phyloP scores from a whole-genome alignment of 1,140 invertebrate species.

The Metopolophium dirhodum region DNA sequence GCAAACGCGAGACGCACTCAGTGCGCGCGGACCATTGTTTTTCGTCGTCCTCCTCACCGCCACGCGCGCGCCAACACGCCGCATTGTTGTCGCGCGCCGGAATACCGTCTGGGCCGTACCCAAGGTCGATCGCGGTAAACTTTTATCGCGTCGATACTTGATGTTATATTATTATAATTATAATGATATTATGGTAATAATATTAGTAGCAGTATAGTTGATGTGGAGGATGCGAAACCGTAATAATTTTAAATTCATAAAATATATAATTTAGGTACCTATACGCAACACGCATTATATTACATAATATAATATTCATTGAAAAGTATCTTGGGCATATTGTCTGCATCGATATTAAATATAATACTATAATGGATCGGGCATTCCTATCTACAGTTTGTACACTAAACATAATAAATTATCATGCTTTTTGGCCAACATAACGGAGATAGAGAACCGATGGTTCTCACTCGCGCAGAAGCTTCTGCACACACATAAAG shows the following conservation, averaged over 20 bases:
- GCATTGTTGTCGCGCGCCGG: constrained; percentile 6
- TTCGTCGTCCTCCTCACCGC: background rate
- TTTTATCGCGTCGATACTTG: background rate
- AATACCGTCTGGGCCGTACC: constrained; percentile 28
- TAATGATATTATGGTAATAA: background rate
- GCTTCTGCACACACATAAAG: background rate
- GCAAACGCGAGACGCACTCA: background rate
- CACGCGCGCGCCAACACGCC: background rate
- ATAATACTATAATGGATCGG: background rate
- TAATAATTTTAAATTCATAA: background rate
- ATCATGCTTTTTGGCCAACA: background rate
- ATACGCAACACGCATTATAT: background rate
- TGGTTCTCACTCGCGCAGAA: background rate
- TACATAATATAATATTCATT: background rate
- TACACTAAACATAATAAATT: background rate
- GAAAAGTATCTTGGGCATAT: background rate
- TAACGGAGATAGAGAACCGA: background rate
- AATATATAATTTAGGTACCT: too few relatives aligned
- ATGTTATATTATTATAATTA: background rate
- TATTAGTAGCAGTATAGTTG: background rate
- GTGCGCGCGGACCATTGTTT: constrained; percentile 1
- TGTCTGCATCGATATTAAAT: background rate
- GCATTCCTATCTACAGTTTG: background rate
- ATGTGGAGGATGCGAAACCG: background rate
- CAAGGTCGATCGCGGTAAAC: constrained; percentile 27